Evolutionary conservation across 1,140 invertebrate genomes (phyloP), one percentile per base, ranked within the genome.

Genomic region (Hylyphantes graminicola): DNA sequence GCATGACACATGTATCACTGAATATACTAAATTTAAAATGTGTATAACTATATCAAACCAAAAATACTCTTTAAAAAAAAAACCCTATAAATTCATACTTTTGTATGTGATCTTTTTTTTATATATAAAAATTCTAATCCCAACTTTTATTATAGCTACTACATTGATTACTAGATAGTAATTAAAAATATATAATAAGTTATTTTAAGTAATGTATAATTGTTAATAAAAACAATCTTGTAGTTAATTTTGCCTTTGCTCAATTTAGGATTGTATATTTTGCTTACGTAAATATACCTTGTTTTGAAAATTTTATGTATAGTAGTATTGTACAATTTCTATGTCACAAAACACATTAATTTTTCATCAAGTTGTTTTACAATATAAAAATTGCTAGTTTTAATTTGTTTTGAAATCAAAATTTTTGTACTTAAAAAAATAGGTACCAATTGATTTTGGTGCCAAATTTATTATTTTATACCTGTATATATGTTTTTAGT

Each of bases 391-490:
- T 73, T 73, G 51, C 57, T 74, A 74, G n/a, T 59, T 74, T 48
- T 51, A n/a, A 15, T 12, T 74, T 76, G 50, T 76, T 21, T 76
- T 76, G 8, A 65, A 78, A 78, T 78, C 76, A 78, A 78, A 78
- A 78, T 78, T 78, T 35, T 78, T 53, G 76, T 78, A 78, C 76
- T 78, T 78, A 78, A 55, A 55, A 55, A 65, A 78, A 64, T 78
- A 64, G 76, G 65, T 78, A 78, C 76, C 76, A 78, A 78, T 78
- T 76, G n/a, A 78, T 54, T 12, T 78, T 78, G 76, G 76, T 78
- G 76, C 76, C 76, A 78, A 78, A 78, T 78, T 78, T 78, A 65
- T 76, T 76, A 76, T 78, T 78, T 78, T 78, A 64, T 78, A 78
- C 54, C 17, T 78, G 63, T 78, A 67, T 78, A 78, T 78, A 76